Base-by-base conservation (phyloP, 2,888 invertebrate genomes). In the Frankliniella fusca region DNA sequence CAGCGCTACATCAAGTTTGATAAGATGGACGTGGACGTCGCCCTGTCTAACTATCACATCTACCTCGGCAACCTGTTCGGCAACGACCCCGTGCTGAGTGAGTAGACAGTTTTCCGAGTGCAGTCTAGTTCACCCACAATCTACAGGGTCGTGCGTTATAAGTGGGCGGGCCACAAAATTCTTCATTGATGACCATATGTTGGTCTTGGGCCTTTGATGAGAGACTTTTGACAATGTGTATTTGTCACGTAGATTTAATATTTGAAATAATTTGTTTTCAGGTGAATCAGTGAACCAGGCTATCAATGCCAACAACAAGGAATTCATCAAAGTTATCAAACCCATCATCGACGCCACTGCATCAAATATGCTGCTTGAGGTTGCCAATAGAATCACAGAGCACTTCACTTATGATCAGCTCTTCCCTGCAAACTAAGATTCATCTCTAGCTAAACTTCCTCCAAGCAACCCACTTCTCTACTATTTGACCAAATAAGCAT, bases 401-500 rank as follows among this genome's bases (percentile, higher is more conserved):
- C 91, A 90, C 82, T 93, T 93, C 86, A 92, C 93, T 5, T 93
- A 92, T 86, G 90, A 92, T 84, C 93, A 93, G 89, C 88, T 94
- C 82, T 93, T 93, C 86, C 93, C 93, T 27, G 70, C 9, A 3
- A 76, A 76, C 70, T 76, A 23, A 76, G 27, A 8, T n/a, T 61
- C 61, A 8, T 7, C 54, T 38, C 38, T 5, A 38, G 38, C 38
- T 38, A 38, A 38, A 38, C 38, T 5, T 38, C 38, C 38, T 38
- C 38, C 38, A 38, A 3, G 38, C 38, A 38, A 38, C 5, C 38
- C 38, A 38, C 38, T 38, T 38, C 38, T 38, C 38, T 38, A 3
- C 3, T 38, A 38, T 38, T 38, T 38, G 38, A 38, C 38, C 38
- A 38, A 38, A 38, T 38, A 38, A 38, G 38, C 38, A 38, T 38